Conservation (phyloP, 2,888 invertebrate genomes). For the Cephus pygmeus region DNA sequence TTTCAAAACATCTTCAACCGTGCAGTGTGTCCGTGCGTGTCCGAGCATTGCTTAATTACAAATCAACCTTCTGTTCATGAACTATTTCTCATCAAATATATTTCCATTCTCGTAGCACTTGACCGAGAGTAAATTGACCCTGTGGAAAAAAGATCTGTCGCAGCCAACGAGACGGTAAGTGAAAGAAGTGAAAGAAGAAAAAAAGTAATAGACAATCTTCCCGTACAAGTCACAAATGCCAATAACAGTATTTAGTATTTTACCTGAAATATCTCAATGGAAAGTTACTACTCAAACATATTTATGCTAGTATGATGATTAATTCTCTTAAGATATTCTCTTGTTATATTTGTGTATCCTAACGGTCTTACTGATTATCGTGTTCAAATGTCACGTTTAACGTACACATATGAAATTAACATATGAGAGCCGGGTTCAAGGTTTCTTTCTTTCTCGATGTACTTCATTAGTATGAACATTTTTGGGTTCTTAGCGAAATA, state of each 20-base stretch:
- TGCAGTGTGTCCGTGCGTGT: not conserved
- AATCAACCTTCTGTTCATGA: not conserved
- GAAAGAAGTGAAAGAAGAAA: not conserved
- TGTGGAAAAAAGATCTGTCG: slow-evolving; percentile 63
- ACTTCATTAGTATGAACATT: not conserved
- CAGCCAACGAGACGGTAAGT: slow-evolving; percentile 58
- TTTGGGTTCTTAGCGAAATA: not conserved
- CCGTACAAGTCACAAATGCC: not conserved
- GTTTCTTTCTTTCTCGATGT: not conserved
- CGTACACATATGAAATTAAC: not conserved
- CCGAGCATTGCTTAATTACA: not conserved
- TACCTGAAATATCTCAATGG: not conserved
- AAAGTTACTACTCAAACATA: not conserved
- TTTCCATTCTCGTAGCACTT: slow-evolving; percentile 52
- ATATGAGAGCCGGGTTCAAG: not conserved
- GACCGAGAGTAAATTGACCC: slow-evolving; percentile 61
- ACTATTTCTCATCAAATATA: not conserved
- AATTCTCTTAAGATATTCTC: not conserved
- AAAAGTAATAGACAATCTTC: too few species aligned
- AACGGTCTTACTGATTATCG: not conserved
- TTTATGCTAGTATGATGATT: not conserved
- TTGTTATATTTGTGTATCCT: not conserved
- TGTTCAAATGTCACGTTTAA: not conserved
- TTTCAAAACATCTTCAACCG: not conserved
- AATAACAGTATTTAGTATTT: not conserved